These are phyloP conservation scores for Leptinotarsa haldemani DNA, from an alignment of 2,888 invertebrate genomes.

Conservation along the genomic window DNA sequence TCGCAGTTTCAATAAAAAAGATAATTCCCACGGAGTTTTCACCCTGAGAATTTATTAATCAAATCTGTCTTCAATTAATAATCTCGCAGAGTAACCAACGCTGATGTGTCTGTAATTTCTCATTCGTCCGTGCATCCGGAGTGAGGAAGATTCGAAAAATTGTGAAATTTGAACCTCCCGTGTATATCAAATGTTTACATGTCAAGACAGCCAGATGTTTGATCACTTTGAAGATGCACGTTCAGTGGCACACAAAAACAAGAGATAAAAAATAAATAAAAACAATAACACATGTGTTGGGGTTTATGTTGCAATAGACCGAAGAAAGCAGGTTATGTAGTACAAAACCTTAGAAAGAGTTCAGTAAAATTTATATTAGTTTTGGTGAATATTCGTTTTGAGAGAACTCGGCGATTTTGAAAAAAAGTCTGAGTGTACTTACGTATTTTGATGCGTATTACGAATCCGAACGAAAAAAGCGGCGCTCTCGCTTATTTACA, in stretches of 20 bases:
- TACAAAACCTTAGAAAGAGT: not conserved
- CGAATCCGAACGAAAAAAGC: too few relatives aligned
- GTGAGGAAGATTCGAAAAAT: not conserved
- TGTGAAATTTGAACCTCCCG: not conserved
- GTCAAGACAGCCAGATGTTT: constrained; percentile 4
- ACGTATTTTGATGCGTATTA: too few relatives aligned
- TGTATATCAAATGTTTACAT: constrained; percentile 13
- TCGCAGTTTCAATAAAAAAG: too few relatives aligned
- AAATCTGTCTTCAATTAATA: not conserved
- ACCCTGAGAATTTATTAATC: not conserved
- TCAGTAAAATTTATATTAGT: not conserved
- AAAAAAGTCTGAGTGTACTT: too few relatives aligned
- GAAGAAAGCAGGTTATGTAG: not conserved
- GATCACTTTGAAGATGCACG: constrained; percentile 8
- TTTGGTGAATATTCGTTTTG: too few relatives aligned
- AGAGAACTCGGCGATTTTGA: too few relatives aligned
- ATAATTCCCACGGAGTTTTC: not conserved
- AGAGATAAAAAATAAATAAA: constrained; percentile 8
- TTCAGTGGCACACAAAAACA: constrained; percentile 12
- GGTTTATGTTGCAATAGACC: constrained; percentile 11
- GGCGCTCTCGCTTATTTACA: too few relatives aligned
- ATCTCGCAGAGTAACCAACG: not conserved
- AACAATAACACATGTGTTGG: constrained; percentile 19
- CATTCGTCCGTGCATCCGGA: not conserved
- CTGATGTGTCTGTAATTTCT: not conserved